Percentiles rank a stretch among this genome's conserved stretches.
These are phyloP conservation scores for Zhengitettix transpicula DNA, from an alignment of 2,888 invertebrate species.

Conservation along the genomic window DNA sequence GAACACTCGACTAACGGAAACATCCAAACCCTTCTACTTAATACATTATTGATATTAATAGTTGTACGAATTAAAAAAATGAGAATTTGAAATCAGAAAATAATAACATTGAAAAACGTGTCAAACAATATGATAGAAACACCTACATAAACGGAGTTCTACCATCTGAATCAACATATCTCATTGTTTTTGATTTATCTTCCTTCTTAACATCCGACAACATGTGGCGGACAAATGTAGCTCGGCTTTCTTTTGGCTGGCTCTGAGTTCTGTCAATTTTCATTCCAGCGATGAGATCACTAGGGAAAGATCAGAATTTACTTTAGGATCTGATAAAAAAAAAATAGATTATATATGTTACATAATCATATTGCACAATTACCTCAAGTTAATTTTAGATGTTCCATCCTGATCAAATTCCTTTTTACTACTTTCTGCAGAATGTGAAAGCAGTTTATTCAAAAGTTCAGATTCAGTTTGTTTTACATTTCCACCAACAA, in stretches of 20 bases:
- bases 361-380: too few species aligned
- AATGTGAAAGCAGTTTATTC: slow-evolving; percentile 40
- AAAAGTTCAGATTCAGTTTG: slow-evolving; percentile 59
- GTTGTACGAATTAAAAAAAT: too few species aligned
- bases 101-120: too few species aligned
- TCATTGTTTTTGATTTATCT: background rate
- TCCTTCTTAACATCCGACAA: background rate
- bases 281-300: slow-evolving; percentile 60
- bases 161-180: background rate
- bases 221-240: slow-evolving; percentile 3
- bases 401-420: too few species aligned
- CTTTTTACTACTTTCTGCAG: too few species aligned
- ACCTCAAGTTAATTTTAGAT: too few species aligned
- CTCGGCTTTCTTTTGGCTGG: slow-evolving; percentile 8
- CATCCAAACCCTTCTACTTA: too few species aligned
- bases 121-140: background rate
- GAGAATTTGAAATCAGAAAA: too few species aligned
- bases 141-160: background rate
- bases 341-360: background rate
- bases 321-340: background rate
- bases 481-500: slow-evolving; percentile 46
- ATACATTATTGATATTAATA: too few species aligned
- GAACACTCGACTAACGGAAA: too few species aligned
- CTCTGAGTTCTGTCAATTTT: slow-evolving; percentile 34
- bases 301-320: slow-evolving; percentile 22